Conservation (phyloP, 2,888 invertebrate genomes). For the Sympetrum striolatum region DNA sequence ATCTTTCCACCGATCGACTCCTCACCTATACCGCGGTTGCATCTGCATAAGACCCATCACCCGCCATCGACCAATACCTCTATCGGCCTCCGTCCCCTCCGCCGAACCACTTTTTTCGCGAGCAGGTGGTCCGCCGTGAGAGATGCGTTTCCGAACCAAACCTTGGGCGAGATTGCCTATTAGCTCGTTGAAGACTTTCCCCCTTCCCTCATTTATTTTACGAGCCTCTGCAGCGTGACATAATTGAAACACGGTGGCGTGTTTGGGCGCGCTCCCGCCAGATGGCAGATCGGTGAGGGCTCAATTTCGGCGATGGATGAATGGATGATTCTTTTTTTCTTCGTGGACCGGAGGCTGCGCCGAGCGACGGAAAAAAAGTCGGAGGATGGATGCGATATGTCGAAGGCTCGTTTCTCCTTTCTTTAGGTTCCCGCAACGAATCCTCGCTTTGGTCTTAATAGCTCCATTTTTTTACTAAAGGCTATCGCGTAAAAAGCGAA, state of each 20-base stretch:
- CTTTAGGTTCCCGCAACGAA: not conserved
- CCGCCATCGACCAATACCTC: not conserved
- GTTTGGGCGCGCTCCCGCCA: constrained; percentile 7
- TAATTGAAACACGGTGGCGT: constrained; percentile 30
- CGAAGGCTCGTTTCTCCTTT: not conserved
- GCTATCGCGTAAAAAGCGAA: no score
- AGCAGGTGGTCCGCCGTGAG: not conserved
- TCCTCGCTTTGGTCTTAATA: no score
- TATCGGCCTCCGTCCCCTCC: not conserved
- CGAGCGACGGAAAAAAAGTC: not conserved
- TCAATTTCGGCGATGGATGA: not conserved
- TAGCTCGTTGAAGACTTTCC: not conserved
- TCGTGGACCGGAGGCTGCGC: not conserved
- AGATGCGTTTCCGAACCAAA: constrained; percentile 14
- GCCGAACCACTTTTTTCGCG: not conserved
- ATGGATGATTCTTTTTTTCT: not conserved
- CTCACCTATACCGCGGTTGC: not conserved
- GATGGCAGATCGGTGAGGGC: constrained; percentile 10
- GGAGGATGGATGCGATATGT: not conserved
- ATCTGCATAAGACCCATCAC: constrained; percentile 13
- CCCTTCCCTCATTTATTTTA: not conserved
- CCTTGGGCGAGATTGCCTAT: constrained; percentile 11
- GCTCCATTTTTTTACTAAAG: no score
- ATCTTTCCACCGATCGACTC: not conserved
- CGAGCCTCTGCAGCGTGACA: not conserved